Conservation (phyloP, 2,113 vertebrate genomes). For the Cynocephalus volans region DNA sequence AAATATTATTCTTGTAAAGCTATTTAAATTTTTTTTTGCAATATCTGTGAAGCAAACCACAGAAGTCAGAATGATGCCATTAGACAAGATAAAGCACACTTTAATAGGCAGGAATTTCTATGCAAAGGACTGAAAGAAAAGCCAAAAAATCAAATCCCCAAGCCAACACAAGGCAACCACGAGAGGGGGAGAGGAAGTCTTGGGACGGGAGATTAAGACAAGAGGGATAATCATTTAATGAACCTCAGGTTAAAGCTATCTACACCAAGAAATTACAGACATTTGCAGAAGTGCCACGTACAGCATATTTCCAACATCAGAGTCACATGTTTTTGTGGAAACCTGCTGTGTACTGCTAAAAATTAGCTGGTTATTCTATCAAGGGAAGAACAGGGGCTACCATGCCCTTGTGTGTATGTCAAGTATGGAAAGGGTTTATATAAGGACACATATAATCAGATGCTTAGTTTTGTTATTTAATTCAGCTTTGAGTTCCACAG, state of each 20-base stretch:
- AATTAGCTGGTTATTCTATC: background rate
- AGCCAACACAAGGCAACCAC: no score
- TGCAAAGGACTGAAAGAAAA: background rate
- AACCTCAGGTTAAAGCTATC: background rate
- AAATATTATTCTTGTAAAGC: background rate
- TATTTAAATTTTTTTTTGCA: background rate
- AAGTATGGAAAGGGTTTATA: fast-evolving
- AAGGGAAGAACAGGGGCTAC: background rate
- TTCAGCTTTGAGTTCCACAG: background rate
- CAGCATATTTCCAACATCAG: background rate
- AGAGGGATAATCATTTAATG: fast-evolving
- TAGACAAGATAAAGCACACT: background rate
- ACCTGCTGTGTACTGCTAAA: background rate
- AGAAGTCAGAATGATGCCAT: background rate
- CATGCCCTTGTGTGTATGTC: fast-evolving
- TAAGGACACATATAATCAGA: fast-evolving
- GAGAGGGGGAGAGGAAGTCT: background rate
- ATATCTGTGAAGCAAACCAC: background rate
- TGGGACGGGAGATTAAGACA: fast-evolving
- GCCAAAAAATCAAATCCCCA: background rate
- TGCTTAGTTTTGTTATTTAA: background rate
- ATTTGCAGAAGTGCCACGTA: background rate
- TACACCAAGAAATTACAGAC: no score
- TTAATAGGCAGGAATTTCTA: background rate
- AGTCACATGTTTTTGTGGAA: background rate